phyloP scores from a whole-genome alignment of 2,888 invertebrate species.

The Phanerotoma sp. region DNA sequence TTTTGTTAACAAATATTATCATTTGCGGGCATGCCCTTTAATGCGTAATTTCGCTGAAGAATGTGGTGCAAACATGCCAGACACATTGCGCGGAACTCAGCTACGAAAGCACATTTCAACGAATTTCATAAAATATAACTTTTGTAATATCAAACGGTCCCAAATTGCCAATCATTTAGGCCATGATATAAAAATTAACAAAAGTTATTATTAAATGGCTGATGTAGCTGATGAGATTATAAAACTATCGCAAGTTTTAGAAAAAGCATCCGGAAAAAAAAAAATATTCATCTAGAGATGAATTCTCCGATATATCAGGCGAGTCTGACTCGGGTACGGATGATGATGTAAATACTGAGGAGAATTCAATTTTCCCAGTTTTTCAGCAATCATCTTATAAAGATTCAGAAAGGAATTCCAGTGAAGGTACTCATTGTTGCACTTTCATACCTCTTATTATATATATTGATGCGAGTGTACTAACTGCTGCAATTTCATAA shows the following conservation, averaged over 20 bases:
- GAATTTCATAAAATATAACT: not conserved
- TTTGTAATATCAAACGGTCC: not conserved
- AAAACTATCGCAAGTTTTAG: not conserved
- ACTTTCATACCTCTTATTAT: too few species aligned
- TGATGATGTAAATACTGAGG: too few species aligned
- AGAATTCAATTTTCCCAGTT: too few species aligned
- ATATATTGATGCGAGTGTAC: too few species aligned
- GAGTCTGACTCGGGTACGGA: too few species aligned
- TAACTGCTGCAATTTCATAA: too few species aligned
- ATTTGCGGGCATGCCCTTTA: not conserved
- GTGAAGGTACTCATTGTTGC: too few species aligned
- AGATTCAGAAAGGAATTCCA: too few species aligned
- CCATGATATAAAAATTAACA: not conserved
- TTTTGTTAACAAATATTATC: not conserved
- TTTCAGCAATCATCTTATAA: too few species aligned
- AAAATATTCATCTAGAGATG: too few species aligned
- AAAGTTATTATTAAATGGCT: not conserved
- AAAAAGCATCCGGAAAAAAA: too few species aligned
- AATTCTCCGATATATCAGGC: too few species aligned
- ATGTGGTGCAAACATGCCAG: not conserved
- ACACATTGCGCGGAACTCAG: not conserved
- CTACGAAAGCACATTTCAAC: not conserved
- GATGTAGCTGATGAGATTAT: not conserved
- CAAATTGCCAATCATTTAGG: not conserved
- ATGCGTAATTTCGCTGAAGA: not conserved